Evolutionary conservation across 2,888 invertebrate species (phyloP).

Genomic region (Acrobasis suavella): DNA sequence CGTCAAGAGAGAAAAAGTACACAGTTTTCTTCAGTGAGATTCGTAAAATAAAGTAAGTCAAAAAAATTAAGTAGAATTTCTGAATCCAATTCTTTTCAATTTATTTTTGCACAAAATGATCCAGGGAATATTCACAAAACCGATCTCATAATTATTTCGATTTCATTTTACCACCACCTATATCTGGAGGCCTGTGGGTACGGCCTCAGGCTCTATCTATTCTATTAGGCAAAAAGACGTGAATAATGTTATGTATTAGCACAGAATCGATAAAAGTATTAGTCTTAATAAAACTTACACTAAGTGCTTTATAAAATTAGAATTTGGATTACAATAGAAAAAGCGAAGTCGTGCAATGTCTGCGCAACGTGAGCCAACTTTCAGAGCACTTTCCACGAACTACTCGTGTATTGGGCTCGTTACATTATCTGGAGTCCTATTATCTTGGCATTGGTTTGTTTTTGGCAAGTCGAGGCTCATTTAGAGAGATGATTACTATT

Average conservation of each 20-base stretch:
- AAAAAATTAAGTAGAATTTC: not conserved
- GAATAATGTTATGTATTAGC: too few species aligned
- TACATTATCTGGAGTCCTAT: not conserved
- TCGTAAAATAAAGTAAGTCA: slow-evolving; percentile 1
- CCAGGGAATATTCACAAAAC: too few species aligned
- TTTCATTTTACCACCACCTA: too few species aligned
- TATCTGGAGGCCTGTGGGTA: too few species aligned
- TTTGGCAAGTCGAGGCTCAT: not conserved
- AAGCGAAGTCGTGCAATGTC: not conserved
- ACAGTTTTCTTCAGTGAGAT: slow-evolving; percentile 24
- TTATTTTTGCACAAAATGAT: too few species aligned
- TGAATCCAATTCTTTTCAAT: not conserved
- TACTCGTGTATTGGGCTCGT: not conserved
- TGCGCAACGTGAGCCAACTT: slow-evolving; percentile 2
- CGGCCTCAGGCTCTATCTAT: too few species aligned
- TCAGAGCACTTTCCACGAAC: not conserved
- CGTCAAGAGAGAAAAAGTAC: slow-evolving; percentile 43
- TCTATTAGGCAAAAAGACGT: too few species aligned
- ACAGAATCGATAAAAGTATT: too few species aligned
- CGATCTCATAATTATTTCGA: too few species aligned
- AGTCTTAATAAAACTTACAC: too few species aligned
- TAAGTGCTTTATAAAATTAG: too few species aligned
- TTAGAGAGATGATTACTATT: too few species aligned
- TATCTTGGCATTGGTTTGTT: not conserved
- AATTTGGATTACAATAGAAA: not conserved